Conservation (phyloP, 1,140 invertebrate genomes). For the Pantala flavescens region DNA sequence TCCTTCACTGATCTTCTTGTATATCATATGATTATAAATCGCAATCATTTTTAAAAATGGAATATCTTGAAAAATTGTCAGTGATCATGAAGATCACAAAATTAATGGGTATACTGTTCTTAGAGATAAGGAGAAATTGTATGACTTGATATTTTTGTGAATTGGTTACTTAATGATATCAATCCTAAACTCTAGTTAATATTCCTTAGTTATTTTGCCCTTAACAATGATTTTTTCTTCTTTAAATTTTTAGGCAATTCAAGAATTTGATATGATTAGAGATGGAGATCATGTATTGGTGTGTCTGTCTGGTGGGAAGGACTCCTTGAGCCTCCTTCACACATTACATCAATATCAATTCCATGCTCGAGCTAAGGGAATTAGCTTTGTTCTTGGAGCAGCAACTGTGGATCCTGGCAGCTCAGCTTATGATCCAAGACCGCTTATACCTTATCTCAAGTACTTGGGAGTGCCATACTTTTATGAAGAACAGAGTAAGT, state of each 20-base stretch:
- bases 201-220: no score
- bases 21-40: no score
- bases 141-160: no score
- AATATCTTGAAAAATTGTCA: no score
- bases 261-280: conserved; percentile 75
- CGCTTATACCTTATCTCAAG: conserved; percentile 55
- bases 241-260: conserved; percentile 47
- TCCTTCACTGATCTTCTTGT: no score
- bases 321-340: conserved; percentile 72
- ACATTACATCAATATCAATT: conserved; percentile 75
- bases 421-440: conserved; percentile 51
- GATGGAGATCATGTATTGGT: conserved; percentile 72
- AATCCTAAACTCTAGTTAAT: no score
- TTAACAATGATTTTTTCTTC: neutral
- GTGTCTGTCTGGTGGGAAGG: conserved; percentile 72
- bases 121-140: no score
- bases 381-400: conserved; percentile 64
- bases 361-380: conserved; percentile 58
- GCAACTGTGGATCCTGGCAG: conserved; percentile 59
- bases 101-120: no score
- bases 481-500: conserved; percentile 51
- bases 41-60: no score
- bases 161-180: no score
- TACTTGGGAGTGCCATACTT: conserved; percentile 56
- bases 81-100: no score